These are phyloP conservation scores for Archivesica marissinica DNA, from an alignment of 1,140 invertebrate genomes.

Conservation along the genomic window DNA sequence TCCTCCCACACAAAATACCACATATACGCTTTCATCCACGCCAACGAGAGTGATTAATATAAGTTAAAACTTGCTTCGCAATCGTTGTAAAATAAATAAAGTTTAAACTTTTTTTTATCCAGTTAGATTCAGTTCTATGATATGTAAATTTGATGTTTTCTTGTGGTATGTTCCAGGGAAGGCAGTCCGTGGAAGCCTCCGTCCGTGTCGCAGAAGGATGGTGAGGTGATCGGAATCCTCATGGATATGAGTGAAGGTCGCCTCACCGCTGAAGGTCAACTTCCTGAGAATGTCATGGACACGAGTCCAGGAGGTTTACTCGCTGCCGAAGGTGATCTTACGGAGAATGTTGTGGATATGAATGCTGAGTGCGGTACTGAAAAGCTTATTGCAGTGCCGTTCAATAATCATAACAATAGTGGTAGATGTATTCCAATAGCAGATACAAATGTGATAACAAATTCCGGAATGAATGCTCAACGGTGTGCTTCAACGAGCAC, in stretches of 20 bases:
- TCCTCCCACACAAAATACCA: no score
- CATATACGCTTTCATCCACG: no score
- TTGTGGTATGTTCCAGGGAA: not conserved
- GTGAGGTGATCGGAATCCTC: constrained; percentile 46
- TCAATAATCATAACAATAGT: not conserved
- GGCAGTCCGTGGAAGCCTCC: not conserved
- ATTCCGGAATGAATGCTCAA: not conserved
- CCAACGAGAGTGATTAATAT: no score
- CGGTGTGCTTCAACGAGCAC: not conserved
- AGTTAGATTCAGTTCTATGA: no score
- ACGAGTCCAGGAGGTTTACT: constrained; percentile 30
- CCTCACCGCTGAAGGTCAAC: constrained; percentile 13
- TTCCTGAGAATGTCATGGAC: not conserved
- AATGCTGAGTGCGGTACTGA: not conserved
- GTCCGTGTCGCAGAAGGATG: constrained; percentile 17
- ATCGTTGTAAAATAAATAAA: no score
- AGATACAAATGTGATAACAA: not conserved
- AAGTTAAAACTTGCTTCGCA: no score
- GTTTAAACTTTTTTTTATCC: no score
- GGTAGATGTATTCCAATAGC: not conserved
- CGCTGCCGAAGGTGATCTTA: not conserved
- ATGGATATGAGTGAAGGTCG: constrained; percentile 55
- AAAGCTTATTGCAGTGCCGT: not conserved
- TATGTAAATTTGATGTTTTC: no score
- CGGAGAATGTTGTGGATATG: not conserved